Base-by-base conservation (phyloP, 2,113 vertebrate species). In the Gymnocephalus cernua region DNA sequence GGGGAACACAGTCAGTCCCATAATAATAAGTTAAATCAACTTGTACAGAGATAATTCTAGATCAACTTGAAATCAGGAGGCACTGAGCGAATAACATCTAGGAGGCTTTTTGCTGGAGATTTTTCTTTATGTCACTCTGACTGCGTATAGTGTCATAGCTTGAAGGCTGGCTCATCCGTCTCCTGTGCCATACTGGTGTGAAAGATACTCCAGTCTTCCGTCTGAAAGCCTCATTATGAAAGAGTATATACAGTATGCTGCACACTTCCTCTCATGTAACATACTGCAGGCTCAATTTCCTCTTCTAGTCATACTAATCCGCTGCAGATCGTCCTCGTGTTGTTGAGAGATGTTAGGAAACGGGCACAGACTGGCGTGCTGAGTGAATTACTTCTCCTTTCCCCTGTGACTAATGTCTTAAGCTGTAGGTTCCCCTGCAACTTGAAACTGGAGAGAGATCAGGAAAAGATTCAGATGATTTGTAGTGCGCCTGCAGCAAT, bases 401-500 rank as follows among this genome's bases (percentile, higher is more conserved):
- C 69, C 47, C 87, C 84, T 38, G 51, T 90, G 92, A 93, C 89
- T 86, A 92, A 92, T 87, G 82, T 86, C 74, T 77, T 87, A 82
- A 93, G 82, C 75, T 79, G 48, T 62, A 61, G 68, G 62, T 83
- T 77, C 72, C n/a, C 66, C 83, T 80, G 85, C 79, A 87, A 91
- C 87, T 74, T 81, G 78, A 91, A 86, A 88, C 83, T 65, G 74
- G 78, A 86, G 74, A 44, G 72, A 85, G 90, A 89, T 91, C 72
- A 76, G 79, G 59, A 84, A 80, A 74, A 79, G 89, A 92, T 88
- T 86, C 67, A 76, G 83, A 83, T 90, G 90, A 91, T 92, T 92
- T 91, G 86, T 86, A 44, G 72, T 51, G 64, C 0, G 69, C 90
- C 90, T 68, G 75, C 86, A 88, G 91, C 83, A 71, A 75, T 2